Evolutionary conservation across 37 sponge, comb jelly and placozoan genomes (phyloP).

Genomic region (Mnemiopsis leidyi): DNA sequence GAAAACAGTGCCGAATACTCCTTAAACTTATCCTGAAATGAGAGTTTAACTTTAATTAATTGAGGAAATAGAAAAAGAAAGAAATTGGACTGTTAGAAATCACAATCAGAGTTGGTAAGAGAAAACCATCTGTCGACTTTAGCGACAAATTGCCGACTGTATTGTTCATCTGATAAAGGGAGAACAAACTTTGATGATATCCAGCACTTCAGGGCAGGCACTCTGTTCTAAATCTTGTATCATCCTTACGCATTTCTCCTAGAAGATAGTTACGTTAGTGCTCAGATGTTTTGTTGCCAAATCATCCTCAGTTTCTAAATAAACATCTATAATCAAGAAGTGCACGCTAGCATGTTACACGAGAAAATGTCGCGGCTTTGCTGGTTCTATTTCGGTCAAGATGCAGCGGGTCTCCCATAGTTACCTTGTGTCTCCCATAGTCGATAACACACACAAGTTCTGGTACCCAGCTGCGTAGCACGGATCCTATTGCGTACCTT

Average conservation of each 20-base stretch:
- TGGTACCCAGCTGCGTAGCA: slow-evolving; percentile 10
- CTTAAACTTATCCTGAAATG: not conserved
- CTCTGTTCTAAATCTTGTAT: not conserved
- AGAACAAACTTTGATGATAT: not conserved
- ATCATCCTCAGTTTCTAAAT: too few relatives aligned
- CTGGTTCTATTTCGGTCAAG: too few relatives aligned
- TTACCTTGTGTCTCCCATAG: slow-evolving; percentile 20
- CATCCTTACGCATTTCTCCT: not conserved
- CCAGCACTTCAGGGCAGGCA: not conserved
- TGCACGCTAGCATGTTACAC: too few relatives aligned
- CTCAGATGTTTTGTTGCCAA: too few relatives aligned
- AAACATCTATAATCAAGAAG: too few relatives aligned
- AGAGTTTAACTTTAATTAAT: not conserved
- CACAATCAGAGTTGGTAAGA: too few relatives aligned
- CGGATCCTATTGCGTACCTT: not conserved
- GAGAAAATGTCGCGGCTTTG: too few relatives aligned
- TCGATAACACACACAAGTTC: slow-evolving; percentile 12
- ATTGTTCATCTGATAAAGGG: too few relatives aligned
- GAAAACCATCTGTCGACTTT: too few relatives aligned
- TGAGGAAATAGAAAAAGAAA: not conserved
- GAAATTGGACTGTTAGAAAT: not conserved
- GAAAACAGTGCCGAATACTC: not conserved
- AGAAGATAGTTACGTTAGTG: not conserved
- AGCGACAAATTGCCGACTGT: too few relatives aligned
- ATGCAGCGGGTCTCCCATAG: too few relatives aligned